Conservation (phyloP, 2,113 vertebrate species). For the Passer domesticus region DNA sequence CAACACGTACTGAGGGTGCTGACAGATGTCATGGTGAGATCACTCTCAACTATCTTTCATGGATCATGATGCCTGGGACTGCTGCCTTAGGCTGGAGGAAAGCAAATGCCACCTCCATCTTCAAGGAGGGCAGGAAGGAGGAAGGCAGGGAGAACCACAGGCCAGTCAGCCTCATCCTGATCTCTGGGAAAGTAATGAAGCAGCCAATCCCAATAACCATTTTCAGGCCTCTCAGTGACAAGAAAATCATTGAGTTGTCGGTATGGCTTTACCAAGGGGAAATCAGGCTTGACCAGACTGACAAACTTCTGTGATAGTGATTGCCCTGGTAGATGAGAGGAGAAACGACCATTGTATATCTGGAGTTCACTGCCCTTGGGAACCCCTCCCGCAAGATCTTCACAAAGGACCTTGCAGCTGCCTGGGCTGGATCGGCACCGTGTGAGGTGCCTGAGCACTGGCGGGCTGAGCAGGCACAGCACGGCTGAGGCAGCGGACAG, state of each 20-base stretch:
- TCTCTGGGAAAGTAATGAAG: no score
- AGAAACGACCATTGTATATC: fast-evolving
- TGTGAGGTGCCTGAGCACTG: background rate
- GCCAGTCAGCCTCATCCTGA: background rate
- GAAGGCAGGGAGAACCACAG: background rate
- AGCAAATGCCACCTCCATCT: background rate
- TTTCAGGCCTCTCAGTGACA: background rate
- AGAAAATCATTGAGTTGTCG: background rate
- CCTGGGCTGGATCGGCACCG: background rate
- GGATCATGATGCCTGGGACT: background rate
- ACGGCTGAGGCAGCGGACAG: no score
- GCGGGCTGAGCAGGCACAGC: background rate
- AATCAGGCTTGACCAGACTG: background rate
- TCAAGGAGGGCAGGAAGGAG: background rate
- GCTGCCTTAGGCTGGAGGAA: background rate
- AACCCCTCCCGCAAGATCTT: background rate
- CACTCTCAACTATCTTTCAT: background rate
- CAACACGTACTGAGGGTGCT: fast-evolving
- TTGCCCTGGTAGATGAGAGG: fast-evolving
- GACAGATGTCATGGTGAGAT: background rate
- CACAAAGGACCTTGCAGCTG: no score
- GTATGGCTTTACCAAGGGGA: background rate
- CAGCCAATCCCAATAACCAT: background rate
- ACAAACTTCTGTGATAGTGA: background rate
- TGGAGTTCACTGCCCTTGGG: background rate